Conservation (phyloP, 1,140 invertebrate genomes). For the Magallana angulata region DNA sequence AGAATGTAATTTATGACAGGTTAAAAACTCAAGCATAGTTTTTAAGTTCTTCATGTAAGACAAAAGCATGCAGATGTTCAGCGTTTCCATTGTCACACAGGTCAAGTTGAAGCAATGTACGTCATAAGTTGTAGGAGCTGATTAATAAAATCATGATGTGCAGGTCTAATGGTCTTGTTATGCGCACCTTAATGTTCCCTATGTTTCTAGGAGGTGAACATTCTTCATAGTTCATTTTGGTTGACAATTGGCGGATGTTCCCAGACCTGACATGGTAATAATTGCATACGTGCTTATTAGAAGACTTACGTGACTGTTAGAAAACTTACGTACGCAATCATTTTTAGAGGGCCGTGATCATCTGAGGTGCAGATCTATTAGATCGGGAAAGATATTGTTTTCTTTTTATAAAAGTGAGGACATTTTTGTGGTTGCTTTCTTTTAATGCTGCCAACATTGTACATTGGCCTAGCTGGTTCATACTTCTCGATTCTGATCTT, state of each 20-base stretch:
- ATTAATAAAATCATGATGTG: constrained; percentile 30
- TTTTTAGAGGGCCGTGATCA: too few species aligned
- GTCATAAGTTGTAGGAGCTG: not conserved
- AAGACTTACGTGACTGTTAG: too few species aligned
- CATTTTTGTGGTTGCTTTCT: too few species aligned
- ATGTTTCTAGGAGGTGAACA: not conserved
- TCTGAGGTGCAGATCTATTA: not conserved
- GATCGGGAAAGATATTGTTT: not conserved
- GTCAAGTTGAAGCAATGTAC: constrained; percentile 4
- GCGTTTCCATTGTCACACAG: not conserved
- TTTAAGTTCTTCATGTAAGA: not conserved
- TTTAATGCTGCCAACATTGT: too few species aligned
- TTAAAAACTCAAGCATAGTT: not conserved
- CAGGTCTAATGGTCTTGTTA: not conserved
- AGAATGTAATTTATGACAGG: too few species aligned
- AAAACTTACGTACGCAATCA: too few species aligned
- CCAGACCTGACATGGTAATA: too few species aligned
- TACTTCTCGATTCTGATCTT: not conserved
- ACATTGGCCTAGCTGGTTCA: not conserved
- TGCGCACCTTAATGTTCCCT: not conserved
- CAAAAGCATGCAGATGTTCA: constrained; percentile 24
- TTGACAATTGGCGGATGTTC: too few species aligned
- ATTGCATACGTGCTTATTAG: too few species aligned
- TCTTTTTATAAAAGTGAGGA: too few species aligned
- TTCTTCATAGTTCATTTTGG: not conserved